A percentile compares a stretch with the other conserved stretches of the same genome.
phyloP scores from a whole-genome alignment of 2,888 invertebrate genomes.

The Carcina quercana region DNA sequence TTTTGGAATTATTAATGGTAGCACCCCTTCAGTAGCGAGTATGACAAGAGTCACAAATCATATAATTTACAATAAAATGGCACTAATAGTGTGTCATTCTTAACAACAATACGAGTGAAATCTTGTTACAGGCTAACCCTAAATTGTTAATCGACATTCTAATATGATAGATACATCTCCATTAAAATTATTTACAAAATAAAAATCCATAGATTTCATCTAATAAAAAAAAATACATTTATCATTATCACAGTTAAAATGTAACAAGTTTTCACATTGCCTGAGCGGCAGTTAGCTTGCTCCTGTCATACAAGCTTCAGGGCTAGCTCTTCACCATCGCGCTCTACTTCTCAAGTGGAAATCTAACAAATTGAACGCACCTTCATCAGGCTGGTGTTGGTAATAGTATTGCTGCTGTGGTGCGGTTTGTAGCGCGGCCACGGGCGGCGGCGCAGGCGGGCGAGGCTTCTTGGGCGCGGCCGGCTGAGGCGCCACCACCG shows the following conservation, averaged over 20 bases:
- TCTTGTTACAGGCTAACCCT: conserved; percentile 74
- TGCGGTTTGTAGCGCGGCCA: conserved; percentile 56
- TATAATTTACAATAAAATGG: conserved; percentile 73
- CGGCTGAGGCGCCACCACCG: conserved; percentile 61
- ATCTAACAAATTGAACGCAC: conserved; percentile 75
- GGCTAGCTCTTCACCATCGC: conserved; percentile 76
- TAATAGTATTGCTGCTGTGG: conserved; percentile 72
- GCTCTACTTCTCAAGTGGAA: conserved; percentile 74
- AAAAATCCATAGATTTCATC: conserved; percentile 66
- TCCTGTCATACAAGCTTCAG: conserved; percentile 76
- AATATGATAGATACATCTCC: conserved; percentile 61
- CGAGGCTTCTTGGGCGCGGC: conserved; percentile 66
- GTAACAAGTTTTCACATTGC: conserved; percentile 74
- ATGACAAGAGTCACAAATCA: conserved; percentile 75
- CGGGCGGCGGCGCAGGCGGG: conserved; percentile 58
- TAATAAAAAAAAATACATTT: conserved; percentile 63
- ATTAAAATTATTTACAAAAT: conserved; percentile 65
- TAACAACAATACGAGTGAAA: conserved; percentile 63
- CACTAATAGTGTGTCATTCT: conserved; percentile 69
- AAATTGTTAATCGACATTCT: conserved; percentile 55
- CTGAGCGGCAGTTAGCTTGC: conserved; percentile 65
- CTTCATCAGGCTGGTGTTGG: conserved; percentile 74
- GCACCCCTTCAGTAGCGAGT: conserved; percentile 76
- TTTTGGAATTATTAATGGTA: conserved; percentile 74
- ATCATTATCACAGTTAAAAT: conserved; percentile 73